phyloP scores from a whole-genome alignment of 2,888 invertebrate species.

The Acrobasis suavella region DNA sequence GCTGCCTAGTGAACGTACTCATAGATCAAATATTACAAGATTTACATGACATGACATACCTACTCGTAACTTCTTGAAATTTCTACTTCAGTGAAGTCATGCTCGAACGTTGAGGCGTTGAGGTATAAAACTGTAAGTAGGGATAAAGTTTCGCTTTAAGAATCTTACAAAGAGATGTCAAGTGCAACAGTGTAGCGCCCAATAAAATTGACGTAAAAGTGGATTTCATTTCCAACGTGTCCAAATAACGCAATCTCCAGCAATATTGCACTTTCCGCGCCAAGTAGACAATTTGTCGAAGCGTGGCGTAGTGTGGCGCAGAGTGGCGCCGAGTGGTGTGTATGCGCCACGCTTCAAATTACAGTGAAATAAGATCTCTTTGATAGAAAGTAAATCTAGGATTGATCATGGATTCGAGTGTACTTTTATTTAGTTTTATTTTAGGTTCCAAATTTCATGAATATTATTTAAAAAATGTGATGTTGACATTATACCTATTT shows the following conservation, averaged over 20 bases:
- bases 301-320: background rate
- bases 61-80: no score
- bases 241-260: constrained; percentile 26
- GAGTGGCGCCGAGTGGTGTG: background rate
- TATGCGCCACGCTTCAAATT: constrained; percentile 1
- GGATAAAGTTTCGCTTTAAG: background rate
- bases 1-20: no score
- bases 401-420: constrained; percentile 15
- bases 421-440: no score
- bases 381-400: constrained; percentile 10
- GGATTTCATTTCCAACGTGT: constrained; percentile 24
- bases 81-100: no score
- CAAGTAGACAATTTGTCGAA: constrained; percentile 17
- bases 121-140: background rate
- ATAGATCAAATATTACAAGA: no score
- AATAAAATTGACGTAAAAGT: constrained; percentile 23
- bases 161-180: background rate
- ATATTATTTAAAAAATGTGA: background rate
- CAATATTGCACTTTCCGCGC: constrained; percentile 28
- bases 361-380: constrained; percentile 4
- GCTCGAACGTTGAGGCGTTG: background rate
- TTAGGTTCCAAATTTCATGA: background rate
- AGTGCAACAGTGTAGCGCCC: constrained; percentile 14
- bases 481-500: background rate
- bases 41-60: no score